Evolutionary conservation across 2,888 invertebrate species (phyloP).

Genomic region (Phasia obesa): DNA sequence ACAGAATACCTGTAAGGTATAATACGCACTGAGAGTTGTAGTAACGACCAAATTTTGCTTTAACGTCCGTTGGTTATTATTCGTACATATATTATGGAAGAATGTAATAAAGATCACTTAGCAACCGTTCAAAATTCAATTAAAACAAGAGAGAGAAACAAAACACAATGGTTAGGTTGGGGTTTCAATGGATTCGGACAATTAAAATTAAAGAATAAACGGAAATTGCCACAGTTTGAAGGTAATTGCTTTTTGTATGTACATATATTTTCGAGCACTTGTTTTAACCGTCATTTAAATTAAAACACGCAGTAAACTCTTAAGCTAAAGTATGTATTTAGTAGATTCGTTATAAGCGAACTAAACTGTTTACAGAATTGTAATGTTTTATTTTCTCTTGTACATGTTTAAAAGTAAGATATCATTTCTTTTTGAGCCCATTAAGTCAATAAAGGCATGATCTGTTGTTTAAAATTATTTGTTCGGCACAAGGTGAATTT

Average conservation of each 20-base stretch:
- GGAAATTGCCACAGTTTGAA: slow-evolving; percentile 65
- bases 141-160: slow-evolving; percentile 46
- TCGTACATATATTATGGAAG: slow-evolving; percentile 40
- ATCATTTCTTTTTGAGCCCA: no score
- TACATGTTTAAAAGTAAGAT: no score
- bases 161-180: slow-evolving; percentile 72
- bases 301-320: no score
- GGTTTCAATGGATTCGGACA: slow-evolving; percentile 82
- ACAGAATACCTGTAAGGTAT: slow-evolving; percentile 68
- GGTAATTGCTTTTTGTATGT: slow-evolving; percentile 41
- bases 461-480: no score
- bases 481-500: no score
- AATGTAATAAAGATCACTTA: slow-evolving; percentile 64
- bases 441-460: no score
- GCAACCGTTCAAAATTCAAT: slow-evolving; percentile 49
- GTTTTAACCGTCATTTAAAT: no score
- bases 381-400: no score
- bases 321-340: no score
- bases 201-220: slow-evolving; percentile 74
- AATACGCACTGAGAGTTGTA: slow-evolving; percentile 60
- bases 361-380: no score
- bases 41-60: slow-evolving; percentile 6
- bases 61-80: slow-evolving; percentile 27
- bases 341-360: no score
- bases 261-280: no score